Evolutionary conservation across 2,113 vertebrate genomes (phyloP).

Genomic region (Tetrax tetrax): DNA sequence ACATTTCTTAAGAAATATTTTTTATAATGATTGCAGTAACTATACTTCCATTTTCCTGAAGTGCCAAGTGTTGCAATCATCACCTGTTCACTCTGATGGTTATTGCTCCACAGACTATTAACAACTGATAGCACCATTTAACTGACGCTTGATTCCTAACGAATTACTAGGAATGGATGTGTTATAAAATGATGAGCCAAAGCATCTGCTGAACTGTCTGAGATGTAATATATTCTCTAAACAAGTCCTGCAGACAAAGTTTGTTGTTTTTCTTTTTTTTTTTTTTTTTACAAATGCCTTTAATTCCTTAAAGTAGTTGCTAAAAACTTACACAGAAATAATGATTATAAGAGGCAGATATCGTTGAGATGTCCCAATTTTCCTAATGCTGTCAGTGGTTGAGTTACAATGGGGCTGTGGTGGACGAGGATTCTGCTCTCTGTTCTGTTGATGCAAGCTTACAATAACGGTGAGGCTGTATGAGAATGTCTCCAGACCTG

Average conservation of each 20-base stretch:
- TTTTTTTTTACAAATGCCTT: neutral
- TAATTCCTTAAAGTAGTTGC: neutral
- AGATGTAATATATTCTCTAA: neutral
- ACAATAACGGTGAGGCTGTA: neutral
- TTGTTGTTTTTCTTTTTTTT: too few species aligned
- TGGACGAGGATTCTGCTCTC: neutral
- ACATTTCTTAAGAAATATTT: conserved; percentile 50
- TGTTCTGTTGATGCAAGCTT: neutral
- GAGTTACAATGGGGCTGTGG: neutral
- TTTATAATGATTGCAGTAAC: conserved; percentile 43
- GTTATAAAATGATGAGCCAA: neutral
- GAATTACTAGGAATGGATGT: conserved; percentile 1
- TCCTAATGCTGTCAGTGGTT: neutral
- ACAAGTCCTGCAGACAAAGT: neutral
- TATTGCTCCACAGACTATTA: conserved; percentile 26
- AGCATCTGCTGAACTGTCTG: neutral
- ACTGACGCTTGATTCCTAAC: conserved; percentile 19
- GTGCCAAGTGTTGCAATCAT: conserved; percentile 48
- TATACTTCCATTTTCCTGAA: conserved; percentile 35
- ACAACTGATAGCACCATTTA: conserved; percentile 17
- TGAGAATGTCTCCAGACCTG: neutral
- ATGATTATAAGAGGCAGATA: neutral
- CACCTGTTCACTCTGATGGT: conserved; percentile 31
- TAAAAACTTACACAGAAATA: neutral
- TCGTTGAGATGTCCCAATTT: neutral